A percentile compares a stretch with the other conserved stretches of the same genome.
Evolutionary conservation across 1,140 invertebrate genomes (phyloP).

Genomic region (Mercenaria mercenaria): DNA sequence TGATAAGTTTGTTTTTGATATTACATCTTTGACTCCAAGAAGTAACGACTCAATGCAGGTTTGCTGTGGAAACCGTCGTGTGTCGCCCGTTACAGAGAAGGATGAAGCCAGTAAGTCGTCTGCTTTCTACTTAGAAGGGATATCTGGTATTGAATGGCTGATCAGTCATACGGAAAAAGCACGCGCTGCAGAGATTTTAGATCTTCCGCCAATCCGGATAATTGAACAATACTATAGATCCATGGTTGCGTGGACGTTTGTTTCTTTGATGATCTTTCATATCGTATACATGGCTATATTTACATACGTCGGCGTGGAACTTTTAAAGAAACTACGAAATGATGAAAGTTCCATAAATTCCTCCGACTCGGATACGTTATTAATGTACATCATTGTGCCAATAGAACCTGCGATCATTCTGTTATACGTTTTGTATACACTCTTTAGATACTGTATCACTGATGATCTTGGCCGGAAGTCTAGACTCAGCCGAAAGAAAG

Average conservation of each 20-base stretch:
- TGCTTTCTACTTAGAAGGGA: neutral
- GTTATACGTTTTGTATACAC: conserved; percentile 63
- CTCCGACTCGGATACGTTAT: conserved; percentile 35
- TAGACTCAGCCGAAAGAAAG: neutral
- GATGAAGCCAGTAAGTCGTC: neutral
- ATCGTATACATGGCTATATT: conserved; percentile 81
- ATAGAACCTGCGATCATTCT: conserved; percentile 75
- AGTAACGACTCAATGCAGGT: conserved; percentile 69
- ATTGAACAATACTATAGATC: conserved; percentile 78
- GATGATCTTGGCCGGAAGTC: conserved; percentile 16
- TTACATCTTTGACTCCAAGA: conserved; percentile 74
- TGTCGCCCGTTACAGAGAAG: conserved; percentile 36
- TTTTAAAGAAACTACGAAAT: conserved; percentile 60
- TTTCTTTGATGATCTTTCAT: conserved; percentile 75
- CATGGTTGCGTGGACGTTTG: conserved; percentile 74
- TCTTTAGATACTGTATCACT: conserved; percentile 6
- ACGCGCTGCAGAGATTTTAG: conserved; percentile 72
- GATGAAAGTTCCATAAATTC: conserved; percentile 55
- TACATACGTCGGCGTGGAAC: conserved; percentile 70
- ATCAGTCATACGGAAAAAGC: conserved; percentile 64
- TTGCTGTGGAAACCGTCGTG: conserved; percentile 20
- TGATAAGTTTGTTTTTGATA: conserved; percentile 62
- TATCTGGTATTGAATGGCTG: conserved; percentile 75
- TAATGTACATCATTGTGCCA: conserved; percentile 73
- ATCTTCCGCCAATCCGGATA: conserved; percentile 77